Evolutionary conservation across 2,113 vertebrate species (phyloP).

Genomic region (Myocastor coypus): DNA sequence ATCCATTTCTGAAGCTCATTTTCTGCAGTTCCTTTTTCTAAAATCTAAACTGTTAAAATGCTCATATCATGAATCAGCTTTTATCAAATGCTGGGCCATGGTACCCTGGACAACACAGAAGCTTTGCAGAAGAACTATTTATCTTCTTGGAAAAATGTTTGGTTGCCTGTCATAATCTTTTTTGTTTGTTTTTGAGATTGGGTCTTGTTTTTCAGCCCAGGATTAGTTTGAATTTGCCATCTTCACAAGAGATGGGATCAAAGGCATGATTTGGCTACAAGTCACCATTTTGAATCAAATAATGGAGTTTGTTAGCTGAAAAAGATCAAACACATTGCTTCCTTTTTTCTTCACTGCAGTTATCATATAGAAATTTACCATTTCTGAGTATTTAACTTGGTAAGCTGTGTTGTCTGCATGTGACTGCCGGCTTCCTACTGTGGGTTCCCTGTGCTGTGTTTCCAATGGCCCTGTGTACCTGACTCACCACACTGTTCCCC

Average conservation of each 20-base stretch:
- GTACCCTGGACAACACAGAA: background rate
- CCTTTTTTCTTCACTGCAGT: background rate
- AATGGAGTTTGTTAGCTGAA: conserved; percentile 16
- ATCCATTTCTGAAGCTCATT: background rate
- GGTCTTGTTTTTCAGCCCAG: background rate
- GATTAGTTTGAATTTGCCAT: background rate
- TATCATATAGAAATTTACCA: background rate
- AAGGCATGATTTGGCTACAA: too few relatives aligned
- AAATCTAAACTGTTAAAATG: background rate
- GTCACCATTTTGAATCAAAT: conserved; percentile 23
- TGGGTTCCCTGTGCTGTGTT: background rate
- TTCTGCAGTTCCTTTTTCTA: background rate
- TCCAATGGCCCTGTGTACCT: background rate
- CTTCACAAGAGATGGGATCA: background rate
- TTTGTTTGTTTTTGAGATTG: background rate
- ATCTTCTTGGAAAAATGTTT: background rate
- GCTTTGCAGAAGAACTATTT: background rate
- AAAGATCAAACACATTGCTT: background rate
- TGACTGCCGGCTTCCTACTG: background rate
- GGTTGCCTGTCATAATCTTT: background rate
- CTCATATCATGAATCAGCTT: background rate
- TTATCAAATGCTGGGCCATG: background rate
- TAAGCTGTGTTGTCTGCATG: background rate
- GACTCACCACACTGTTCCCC: background rate
- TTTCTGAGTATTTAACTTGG: conserved; percentile 1